Evolutionary conservation across 2,888 invertebrate species (phyloP), one percentile per base, ranked within the genome.

Genomic region (Clistopyga incitator): DNA sequence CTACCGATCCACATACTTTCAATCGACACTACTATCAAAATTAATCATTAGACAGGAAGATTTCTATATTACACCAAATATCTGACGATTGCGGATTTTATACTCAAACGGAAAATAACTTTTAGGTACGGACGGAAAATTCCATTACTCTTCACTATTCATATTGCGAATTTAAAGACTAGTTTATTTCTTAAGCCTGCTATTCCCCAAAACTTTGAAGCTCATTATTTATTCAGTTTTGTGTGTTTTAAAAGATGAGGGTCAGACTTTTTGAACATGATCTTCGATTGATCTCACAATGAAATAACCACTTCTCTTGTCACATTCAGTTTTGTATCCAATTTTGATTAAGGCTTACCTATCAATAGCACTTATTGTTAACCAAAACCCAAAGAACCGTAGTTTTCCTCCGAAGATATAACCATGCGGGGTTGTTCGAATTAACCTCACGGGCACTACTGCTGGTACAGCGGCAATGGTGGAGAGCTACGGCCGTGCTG

Each of bases 391-490:
- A 45, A 67, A 45, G 29, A 59, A 61, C 34, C 34, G 45, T 45
- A 50, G 59, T 72, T 50, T 80, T 80, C 54, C 52, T 52, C 38
- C 38, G 72, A 25, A 54, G 64, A 72, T 72, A 34, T 20, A 70
- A 72, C 25, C 54, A 64, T 29, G 42, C 47, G 65, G 59, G 23
- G 38, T 65, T 65, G 76, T 82, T 59, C 45, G 34, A 71, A 45
- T 83, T 80, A 80, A 80, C 72, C 83, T 83, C 83, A 74, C 80
- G 68, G 70, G 72, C 77, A 72, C 72, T 80, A 79, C 74, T 70
- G 34, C 34, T 61, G 61, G 38, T 18, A 18, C 61, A 61, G 38
- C 61, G 61, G 29, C 34, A 34, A 10, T 38, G 61, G 56, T 59
- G 70, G 79, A 79, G 71, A 79, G 71, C 79, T 82, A 79, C 68